Base-by-base conservation (phyloP, 2,888 invertebrate genomes). In the Platycheirus rosarum region DNA sequence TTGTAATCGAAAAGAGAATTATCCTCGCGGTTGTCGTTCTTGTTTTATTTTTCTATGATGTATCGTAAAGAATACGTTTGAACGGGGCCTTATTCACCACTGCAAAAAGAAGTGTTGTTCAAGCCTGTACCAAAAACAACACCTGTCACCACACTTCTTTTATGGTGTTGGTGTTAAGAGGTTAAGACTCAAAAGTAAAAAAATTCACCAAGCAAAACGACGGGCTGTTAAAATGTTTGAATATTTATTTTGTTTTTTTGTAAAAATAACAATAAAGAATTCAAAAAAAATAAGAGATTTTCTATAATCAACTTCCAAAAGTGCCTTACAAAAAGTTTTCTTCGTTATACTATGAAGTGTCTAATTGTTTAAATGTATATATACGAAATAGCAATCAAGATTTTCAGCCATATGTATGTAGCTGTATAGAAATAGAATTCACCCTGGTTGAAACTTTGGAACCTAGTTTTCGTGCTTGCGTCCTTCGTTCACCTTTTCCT, bases 151-250 rank as follows among this genome's bases (percentile, higher is more conserved):
- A 40, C 4, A 35, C 35, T 13, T 26, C 6, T 3, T 26, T 6
- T n/a, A 20, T 35, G 40, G 35, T 35, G 40, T 49, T 44, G 37
- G 46, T 63, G 37, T 32, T 23, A 23, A n/a, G 26, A 26, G 26
- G 26, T 26, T 26, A 6, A n/a, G n/a, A n/a, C n/a, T 26, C 2
- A 26, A 57, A 60, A 42, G 14, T 55, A 9, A 23, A 37, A 75
- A 78, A 74, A 68, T 78, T 63, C 79, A 69, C 75, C 79, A 75
- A 79, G 79, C 75, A 63, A 79, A 69, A 69, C 68, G 74, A 75
- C 79, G 79, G 62, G 53, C 46, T 55, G 68, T 55, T 49, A 63
- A 48, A 63, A 65, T 73, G 40, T 51, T 6, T 4, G 26, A 9
- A 37, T 35, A 23, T 44, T 37, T 62, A 68, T 55, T 69, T 74